Evolutionary conservation across 2,797 vertebrate species (phyloP).

Genomic region (Balearica regulorum): DNA sequence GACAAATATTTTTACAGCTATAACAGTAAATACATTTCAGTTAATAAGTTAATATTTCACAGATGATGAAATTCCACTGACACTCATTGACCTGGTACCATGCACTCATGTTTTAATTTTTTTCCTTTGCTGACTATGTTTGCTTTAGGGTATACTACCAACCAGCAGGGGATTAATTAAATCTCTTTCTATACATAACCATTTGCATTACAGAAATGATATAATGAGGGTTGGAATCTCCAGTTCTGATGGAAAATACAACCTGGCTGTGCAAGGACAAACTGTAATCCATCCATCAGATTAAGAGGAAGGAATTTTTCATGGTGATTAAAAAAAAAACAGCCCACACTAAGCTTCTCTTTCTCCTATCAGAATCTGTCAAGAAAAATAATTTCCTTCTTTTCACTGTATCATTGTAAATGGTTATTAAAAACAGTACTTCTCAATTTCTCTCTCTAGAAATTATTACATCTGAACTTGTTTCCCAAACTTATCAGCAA

Average conservation of each 20-base stretch:
- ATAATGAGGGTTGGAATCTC: conserved; percentile 52
- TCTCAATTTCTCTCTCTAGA: conserved; percentile 24
- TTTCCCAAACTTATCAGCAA: conserved; percentile 20
- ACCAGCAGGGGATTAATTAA: conserved; percentile 69
- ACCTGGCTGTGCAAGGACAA: conserved; percentile 45
- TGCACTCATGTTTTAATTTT: conserved; percentile 17
- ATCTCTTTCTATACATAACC: conserved; percentile 48
- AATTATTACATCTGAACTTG: conserved; percentile 15
- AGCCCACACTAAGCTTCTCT: conserved; percentile 5
- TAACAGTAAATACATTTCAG: conserved; percentile 35
- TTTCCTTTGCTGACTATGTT: conserved; percentile 31
- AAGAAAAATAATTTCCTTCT: conserved; percentile 52
- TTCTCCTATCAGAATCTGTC: conserved; percentile 24
- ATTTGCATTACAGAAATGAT: conserved; percentile 62
- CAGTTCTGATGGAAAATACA: conserved; percentile 49
- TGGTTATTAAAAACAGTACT: conserved; percentile 25
- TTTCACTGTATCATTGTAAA: background rate
- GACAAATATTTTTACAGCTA: conserved; percentile 60
- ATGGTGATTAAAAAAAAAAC: conserved; percentile 28
- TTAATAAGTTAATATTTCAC: conserved; percentile 65
- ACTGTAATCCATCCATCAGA: conserved; percentile 59
- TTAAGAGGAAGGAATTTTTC: conserved; percentile 47
- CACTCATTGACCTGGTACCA: conserved; percentile 46
- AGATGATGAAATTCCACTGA: conserved; percentile 56
- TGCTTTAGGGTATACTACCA: conserved; percentile 55